Conservation (phyloP, 2,888 invertebrate species). For the Ophion costatus region DNA sequence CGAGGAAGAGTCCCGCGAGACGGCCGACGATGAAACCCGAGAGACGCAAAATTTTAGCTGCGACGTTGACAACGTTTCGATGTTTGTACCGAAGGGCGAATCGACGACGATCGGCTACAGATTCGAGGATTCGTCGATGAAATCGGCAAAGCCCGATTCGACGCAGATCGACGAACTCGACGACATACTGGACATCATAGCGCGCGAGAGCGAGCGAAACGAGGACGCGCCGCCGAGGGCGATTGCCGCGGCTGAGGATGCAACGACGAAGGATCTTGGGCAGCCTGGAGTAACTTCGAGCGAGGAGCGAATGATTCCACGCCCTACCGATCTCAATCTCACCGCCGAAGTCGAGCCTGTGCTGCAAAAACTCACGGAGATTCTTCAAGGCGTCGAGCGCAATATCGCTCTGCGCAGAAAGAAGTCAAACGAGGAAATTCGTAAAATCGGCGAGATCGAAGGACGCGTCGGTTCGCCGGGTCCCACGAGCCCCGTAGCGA, state of each 20-base stretch:
- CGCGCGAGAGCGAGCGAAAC: constrained; percentile 66
- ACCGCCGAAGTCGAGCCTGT: constrained; percentile 68
- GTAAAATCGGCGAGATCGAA: background rate
- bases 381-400: constrained; percentile 65
- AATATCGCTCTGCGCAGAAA: constrained; percentile 64
- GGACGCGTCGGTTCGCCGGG: constrained; percentile 12
- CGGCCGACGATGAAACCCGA: background rate
- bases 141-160: constrained; percentile 50
- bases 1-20: constrained; percentile 34
- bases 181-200: constrained; percentile 73
- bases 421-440: constrained; percentile 27
- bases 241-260: constrained; percentile 1
- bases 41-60: constrained; percentile 59
- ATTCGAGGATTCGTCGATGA: constrained; percentile 59
- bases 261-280: background rate
- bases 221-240: constrained; percentile 26
- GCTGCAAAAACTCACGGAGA: constrained; percentile 67
- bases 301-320: constrained; percentile 51
- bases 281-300: background rate
- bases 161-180: constrained; percentile 71
- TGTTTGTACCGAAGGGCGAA: constrained; percentile 75
- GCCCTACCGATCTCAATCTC: constrained; percentile 59
- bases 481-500: constrained; percentile 10
- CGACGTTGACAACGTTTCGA: constrained; percentile 70
- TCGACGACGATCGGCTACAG: constrained; percentile 71